These are phyloP conservation scores for Irena cyanogastra DNA, from an alignment of 2,113 vertebrate species.

Conservation along the genomic window DNA sequence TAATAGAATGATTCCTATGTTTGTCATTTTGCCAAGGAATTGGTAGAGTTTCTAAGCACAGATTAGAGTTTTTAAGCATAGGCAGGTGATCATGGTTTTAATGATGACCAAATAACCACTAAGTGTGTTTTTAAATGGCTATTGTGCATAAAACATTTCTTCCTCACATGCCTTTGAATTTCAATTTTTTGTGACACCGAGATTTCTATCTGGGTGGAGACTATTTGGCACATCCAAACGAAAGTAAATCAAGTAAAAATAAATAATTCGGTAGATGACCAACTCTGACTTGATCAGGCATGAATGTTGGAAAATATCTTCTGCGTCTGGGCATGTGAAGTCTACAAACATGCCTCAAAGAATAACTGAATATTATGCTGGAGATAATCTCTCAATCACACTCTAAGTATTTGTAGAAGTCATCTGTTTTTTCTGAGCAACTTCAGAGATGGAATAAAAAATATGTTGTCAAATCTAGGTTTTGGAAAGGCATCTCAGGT, in stretches of 20 bases:
- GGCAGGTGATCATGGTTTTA: not conserved
- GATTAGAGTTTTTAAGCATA: not conserved
- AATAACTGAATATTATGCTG: not conserved
- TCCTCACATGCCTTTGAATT: not conserved
- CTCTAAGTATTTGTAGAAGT: not conserved
- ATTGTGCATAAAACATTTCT: not conserved
- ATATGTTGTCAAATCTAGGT: not conserved
- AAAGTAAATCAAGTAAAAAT: slow-evolving; percentile 7
- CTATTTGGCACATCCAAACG: not conserved
- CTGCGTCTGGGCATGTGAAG: not conserved
- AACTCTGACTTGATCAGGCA: not conserved
- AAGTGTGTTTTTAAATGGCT: not conserved
- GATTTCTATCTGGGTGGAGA: not conserved
- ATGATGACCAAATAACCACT: not conserved
- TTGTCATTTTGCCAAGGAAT: not conserved
- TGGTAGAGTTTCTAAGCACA: not conserved
- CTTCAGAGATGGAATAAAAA: not conserved
- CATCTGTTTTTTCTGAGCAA: not conserved
- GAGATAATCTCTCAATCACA: not conserved
- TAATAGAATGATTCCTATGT: not conserved
- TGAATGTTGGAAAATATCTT: slow-evolving; percentile 19
- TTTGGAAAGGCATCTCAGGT: not conserved
- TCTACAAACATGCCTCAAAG: not conserved
- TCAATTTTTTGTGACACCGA: not conserved
- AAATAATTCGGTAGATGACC: not conserved